A percentile compares a stretch with the other conserved stretches of the same genome.
Evolutionary conservation across 2,888 invertebrate species (phyloP).

Genomic region (Invenusta paracnida): DNA sequence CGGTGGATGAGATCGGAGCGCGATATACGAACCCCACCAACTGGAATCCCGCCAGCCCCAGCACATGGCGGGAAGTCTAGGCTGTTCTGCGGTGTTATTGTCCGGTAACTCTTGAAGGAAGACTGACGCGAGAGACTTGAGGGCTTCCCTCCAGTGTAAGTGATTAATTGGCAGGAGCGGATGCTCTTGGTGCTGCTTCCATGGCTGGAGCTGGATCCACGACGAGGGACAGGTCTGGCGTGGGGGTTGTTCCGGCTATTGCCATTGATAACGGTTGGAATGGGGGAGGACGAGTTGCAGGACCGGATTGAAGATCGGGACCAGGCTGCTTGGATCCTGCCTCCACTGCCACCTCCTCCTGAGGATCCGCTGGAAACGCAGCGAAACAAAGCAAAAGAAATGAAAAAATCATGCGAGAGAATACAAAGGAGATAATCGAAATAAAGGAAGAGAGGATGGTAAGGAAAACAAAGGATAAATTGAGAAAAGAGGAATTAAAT

Average conservation of each 20-base stretch:
- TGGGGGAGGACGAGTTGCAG: not conserved
- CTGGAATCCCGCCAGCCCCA: too few species aligned
- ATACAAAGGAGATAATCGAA: not conserved
- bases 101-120: constrained; percentile 50
- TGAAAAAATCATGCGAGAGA: too few species aligned
- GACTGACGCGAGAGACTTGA: not conserved
- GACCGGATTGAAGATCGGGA: not conserved
- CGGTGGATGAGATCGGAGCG: not conserved
- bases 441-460: not conserved
- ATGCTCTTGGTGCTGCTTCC: constrained; percentile 5
- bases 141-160: not conserved
- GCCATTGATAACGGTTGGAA: not conserved
- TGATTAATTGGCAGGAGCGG: not conserved
- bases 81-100: constrained; percentile 50
- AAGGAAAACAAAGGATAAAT: not conserved
- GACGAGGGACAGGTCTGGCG: not conserved
- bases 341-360: not conserved
- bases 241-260: not conserved
- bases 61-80: not conserved
- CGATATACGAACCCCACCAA: not conserved
- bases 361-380: not conserved
- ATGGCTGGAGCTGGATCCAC: not conserved
- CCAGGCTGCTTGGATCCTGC: not conserved
- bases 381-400: too few species aligned
- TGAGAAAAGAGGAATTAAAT: not conserved